A percentile compares a stretch with the other conserved stretches of the same genome.
Evolutionary conservation across 1,140 invertebrate species (phyloP).

Genomic region (Sycobia sp.): DNA sequence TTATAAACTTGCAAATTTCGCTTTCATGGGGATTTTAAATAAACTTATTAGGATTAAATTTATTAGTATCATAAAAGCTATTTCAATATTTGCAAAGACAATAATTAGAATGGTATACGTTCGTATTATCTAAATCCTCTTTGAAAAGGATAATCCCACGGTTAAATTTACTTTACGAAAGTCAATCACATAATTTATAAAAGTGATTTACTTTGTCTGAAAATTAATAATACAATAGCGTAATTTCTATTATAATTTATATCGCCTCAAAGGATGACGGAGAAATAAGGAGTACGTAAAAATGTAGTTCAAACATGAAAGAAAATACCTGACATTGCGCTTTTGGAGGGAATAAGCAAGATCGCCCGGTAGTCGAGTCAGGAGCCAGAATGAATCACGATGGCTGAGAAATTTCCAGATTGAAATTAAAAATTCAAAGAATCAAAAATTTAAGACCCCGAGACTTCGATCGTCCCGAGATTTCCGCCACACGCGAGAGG

Average conservation of each 20-base stretch:
- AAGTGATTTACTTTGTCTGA: neutral
- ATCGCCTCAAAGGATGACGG: no score
- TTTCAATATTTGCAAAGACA: no score
- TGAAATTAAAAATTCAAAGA: slow-evolving; percentile 36
- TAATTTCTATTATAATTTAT: slow-evolving; percentile 20
- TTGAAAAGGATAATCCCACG: no score
- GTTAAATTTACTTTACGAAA: neutral
- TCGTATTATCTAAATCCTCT: no score
- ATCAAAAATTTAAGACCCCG: slow-evolving; percentile 29
- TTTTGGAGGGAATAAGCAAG: slow-evolving; percentile 2
- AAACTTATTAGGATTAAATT: no score
- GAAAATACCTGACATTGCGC: slow-evolving; percentile 8
- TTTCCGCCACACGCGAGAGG: neutral
- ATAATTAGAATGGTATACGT: no score
- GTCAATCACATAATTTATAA: slow-evolving; percentile 9
- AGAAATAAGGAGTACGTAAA: no score
- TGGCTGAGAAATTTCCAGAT: slow-evolving; percentile 30
- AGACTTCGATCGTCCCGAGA: slow-evolving; percentile 4
- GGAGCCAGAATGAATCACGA: slow-evolving; percentile 19
- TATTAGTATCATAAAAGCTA: no score
- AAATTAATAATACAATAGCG: slow-evolving; percentile 25
- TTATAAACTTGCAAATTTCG: no score
- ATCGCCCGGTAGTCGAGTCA: neutral
- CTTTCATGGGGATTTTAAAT: no score
- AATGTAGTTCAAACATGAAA: slow-evolving; percentile 7